Conservation (phyloP, 37 sponge, comb jelly and placozoan genomes). For the Beroe forskalii region DNA sequence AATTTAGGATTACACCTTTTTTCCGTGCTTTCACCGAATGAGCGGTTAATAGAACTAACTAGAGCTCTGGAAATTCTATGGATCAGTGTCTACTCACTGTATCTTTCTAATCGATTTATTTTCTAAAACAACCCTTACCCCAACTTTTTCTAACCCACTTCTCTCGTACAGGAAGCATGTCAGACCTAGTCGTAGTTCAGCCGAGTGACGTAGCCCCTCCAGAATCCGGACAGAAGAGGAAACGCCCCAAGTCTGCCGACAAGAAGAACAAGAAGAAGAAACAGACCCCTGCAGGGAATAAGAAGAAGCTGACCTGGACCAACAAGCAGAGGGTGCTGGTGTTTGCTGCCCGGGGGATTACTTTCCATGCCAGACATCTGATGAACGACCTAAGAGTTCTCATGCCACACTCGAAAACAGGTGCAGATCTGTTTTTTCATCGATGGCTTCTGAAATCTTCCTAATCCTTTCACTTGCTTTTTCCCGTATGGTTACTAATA, state of each 20-base stretch:
- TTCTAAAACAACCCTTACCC: too few species aligned
- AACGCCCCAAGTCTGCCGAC: not conserved
- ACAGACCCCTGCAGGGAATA: not conserved
- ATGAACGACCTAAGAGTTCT: slow-evolving; percentile 85
- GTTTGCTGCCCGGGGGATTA: slow-evolving; percentile 90
- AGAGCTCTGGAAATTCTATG: too few species aligned
- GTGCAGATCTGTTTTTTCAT: too few species aligned
- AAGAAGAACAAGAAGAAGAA: slow-evolving; percentile 28
- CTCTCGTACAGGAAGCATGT: too few species aligned
- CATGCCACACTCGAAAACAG: slow-evolving; percentile 90
- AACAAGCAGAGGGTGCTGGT: slow-evolving; percentile 88
- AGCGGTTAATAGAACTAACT: too few species aligned
- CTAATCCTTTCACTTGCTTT: not conserved
- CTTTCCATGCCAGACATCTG: slow-evolving; percentile 80
- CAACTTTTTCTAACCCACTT: too few species aligned
- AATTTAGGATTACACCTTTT: too few species aligned
- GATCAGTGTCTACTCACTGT: too few species aligned
- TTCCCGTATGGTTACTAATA: not conserved
- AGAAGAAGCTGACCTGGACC: slow-evolving; percentile 81
- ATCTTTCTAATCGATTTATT: too few species aligned
- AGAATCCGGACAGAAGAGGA: slow-evolving; percentile 4
- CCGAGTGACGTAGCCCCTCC: not conserved
- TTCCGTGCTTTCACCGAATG: too few species aligned
- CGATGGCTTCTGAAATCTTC: too few species aligned
- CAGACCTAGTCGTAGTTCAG: slow-evolving; percentile 3